These are phyloP conservation scores for Danio aesculapii DNA, from an alignment of 2,797 vertebrate genomes.

Conservation along the genomic window DNA sequence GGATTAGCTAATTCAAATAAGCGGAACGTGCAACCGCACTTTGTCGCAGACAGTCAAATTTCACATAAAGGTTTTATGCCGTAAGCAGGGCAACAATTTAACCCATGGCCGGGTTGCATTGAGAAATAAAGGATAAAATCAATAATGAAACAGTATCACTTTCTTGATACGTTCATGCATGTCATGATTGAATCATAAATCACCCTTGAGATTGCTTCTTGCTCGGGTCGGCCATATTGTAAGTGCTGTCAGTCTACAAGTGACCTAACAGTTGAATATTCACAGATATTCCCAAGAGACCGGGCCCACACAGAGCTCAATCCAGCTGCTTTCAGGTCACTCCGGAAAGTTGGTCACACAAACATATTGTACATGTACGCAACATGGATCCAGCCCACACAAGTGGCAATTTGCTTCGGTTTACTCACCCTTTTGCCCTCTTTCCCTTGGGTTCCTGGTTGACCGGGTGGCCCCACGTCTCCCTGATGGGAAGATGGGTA, in stretches of 20 bases:
- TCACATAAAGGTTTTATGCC: slow-evolving; percentile 10
- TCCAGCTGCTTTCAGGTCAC: slow-evolving; percentile 76
- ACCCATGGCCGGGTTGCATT: background rate
- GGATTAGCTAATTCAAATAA: slow-evolving; percentile 42
- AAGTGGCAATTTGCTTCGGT: slow-evolving; percentile 61
- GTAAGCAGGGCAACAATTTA: background rate
- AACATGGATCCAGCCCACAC: slow-evolving; percentile 60
- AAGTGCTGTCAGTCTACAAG: slow-evolving; percentile 75
- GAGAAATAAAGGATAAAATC: slow-evolving; percentile 10
- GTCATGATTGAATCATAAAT: slow-evolving; percentile 42
- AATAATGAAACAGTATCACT: slow-evolving; percentile 33
- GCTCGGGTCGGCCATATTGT: slow-evolving; percentile 58
- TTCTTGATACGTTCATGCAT: slow-evolving; percentile 35
- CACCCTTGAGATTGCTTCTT: slow-evolving; percentile 45
- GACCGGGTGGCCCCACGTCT: slow-evolving; percentile 81
- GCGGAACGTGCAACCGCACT: slow-evolving; percentile 19
- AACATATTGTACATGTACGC: background rate
- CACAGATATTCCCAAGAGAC: slow-evolving; percentile 68
- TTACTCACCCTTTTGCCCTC: slow-evolving; percentile 98
- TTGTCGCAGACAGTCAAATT: slow-evolving; percentile 24
- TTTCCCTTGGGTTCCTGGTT: slow-evolving; percentile 86
- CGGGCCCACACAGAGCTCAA: slow-evolving; percentile 61
- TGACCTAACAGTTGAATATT: slow-evolving; percentile 69
- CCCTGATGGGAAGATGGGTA: slow-evolving; percentile 76
- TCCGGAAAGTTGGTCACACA: slow-evolving; percentile 57